Evolutionary conservation across 2,797 vertebrate species (phyloP).

Genomic region (Botia kubotai): DNA sequence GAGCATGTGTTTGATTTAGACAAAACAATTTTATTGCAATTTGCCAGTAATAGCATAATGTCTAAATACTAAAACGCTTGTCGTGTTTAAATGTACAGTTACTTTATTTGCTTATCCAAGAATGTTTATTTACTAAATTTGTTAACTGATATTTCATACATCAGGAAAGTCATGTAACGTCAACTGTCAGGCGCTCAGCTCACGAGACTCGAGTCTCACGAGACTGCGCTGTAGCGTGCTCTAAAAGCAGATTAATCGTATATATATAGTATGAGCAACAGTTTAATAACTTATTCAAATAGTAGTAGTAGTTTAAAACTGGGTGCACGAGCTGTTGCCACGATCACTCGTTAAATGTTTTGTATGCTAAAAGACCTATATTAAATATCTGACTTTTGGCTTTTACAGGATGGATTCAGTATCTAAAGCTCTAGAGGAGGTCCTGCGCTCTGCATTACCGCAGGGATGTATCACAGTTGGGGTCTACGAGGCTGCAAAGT

Average conservation of each 20-base stretch:
- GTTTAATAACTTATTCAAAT: too few species aligned
- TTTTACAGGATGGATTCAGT: constrained; percentile 87
- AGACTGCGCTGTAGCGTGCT: background rate
- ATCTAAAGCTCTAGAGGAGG: constrained; percentile 87
- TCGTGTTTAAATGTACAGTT: background rate
- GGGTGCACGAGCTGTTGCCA: background rate
- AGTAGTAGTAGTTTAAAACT: too few species aligned
- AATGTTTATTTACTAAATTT: background rate
- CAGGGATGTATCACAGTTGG: constrained; percentile 88
- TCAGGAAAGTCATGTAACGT: background rate
- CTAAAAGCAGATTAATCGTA: too few species aligned
- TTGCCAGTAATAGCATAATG: background rate
- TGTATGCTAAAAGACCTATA: background rate
- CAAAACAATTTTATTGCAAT: background rate
- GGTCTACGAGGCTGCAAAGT: constrained; percentile 89
- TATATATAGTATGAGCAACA: too few species aligned
- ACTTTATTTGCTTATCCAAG: background rate
- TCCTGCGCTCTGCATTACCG: constrained; percentile 83
- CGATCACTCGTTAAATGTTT: background rate
- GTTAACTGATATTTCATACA: background rate
- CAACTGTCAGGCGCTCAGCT: background rate
- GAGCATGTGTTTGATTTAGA: background rate
- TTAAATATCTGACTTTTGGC: background rate
- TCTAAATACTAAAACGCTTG: background rate
- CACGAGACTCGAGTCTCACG: background rate